These are phyloP conservation scores for Cochlearius cochlearius DNA, from an alignment of 2,113 vertebrate species.

Conservation along the genomic window DNA sequence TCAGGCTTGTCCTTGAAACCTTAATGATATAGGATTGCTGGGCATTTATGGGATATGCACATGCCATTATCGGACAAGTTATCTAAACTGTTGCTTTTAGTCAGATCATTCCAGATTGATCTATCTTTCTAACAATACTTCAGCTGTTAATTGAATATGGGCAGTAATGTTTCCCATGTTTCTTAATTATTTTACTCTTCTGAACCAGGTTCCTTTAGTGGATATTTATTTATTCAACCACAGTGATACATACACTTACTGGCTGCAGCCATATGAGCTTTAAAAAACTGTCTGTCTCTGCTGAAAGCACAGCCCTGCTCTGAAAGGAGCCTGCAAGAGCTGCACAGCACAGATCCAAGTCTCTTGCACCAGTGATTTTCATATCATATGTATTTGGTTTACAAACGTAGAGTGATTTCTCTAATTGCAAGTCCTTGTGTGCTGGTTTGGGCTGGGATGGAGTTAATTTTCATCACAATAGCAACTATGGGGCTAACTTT, in stretches of 20 bases:
- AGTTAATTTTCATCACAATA: no score
- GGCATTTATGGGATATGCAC: conserved; percentile 7
- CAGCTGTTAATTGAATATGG: conserved; percentile 59
- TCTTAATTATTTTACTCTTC: conserved; percentile 68
- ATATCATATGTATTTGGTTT: neutral
- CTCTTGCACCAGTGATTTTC: neutral
- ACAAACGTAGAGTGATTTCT: neutral
- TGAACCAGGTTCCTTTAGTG: conserved; percentile 39
- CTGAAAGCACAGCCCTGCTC: conserved; percentile 7
- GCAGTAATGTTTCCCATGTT: conserved; percentile 55
- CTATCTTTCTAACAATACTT: conserved; percentile 46
- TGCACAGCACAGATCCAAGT: neutral
- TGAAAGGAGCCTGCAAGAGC: neutral
- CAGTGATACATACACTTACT: conserved; percentile 40
- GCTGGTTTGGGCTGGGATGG: no score
- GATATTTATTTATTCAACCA: conserved; percentile 65
- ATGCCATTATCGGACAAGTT: conserved; percentile 61
- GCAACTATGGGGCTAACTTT: no score
- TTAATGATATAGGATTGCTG: conserved; percentile 34
- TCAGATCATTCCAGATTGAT: conserved; percentile 37
- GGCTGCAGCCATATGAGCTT: neutral
- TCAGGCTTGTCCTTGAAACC: conserved; percentile 31
- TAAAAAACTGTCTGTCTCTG: conserved; percentile 21
- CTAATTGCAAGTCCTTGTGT: neutral
- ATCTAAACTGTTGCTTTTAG: conserved; percentile 65